Conservation (phyloP, 2,113 vertebrate genomes). For the Dascyllus trimaculatus region DNA sequence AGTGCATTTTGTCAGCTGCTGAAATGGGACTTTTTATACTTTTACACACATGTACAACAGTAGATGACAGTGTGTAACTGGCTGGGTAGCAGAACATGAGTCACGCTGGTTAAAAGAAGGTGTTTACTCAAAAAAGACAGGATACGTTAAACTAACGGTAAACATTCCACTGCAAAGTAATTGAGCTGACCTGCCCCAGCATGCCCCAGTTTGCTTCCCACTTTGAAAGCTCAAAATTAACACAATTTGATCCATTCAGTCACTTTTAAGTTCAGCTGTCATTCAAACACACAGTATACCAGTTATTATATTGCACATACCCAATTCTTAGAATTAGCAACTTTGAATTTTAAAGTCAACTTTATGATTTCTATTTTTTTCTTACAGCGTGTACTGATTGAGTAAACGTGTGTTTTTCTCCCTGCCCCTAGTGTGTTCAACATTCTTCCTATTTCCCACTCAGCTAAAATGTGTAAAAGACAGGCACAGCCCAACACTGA, state of each 20-base stretch:
- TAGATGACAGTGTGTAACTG: not conserved
- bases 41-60: not conserved
- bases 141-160: constrained; percentile 26
- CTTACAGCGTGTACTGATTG: not conserved
- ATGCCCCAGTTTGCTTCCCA: constrained; percentile 28
- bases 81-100: not conserved
- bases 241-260: constrained; percentile 30
- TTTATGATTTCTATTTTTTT: not conserved
- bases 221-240: constrained; percentile 1
- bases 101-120: not conserved
- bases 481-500: constrained; percentile 15
- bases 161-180: constrained; percentile 55
- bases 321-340: not conserved
- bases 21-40: constrained; percentile 14
- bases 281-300: not conserved
- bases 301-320: not conserved
- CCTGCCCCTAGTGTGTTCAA: not conserved
- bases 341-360: not conserved
- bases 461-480: constrained; percentile 1
- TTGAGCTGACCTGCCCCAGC: constrained; percentile 46
- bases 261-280: not conserved
- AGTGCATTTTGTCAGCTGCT: not conserved
- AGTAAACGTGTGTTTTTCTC: not conserved
- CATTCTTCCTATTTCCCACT: constrained; percentile 28
- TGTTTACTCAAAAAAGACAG: not conserved